Percentiles rank a stretch among this genome's conserved stretches.
These are phyloP conservation scores for Hylaeus volcanicus DNA, from an alignment of 1,140 invertebrate genomes.

Conservation along the genomic window DNA sequence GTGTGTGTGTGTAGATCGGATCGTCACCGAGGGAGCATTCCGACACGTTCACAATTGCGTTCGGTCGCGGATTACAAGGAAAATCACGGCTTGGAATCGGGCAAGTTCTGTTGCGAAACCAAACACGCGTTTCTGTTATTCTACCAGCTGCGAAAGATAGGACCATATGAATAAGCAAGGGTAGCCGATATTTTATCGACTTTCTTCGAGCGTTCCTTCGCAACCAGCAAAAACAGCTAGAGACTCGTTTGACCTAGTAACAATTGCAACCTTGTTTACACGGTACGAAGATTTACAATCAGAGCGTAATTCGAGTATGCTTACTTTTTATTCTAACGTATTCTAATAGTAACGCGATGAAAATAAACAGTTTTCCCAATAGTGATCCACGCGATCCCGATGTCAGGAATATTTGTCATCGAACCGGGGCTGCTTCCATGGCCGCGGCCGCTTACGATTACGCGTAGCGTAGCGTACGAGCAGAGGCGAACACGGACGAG, in stretches of 20 bases:
- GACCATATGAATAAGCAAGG: constrained; percentile 55
- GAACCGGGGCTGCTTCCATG: neutral
- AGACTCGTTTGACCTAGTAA: neutral
- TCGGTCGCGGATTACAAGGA: constrained; percentile 59
- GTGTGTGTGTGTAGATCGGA: neutral
- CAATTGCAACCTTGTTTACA: no score
- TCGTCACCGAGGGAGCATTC: constrained; percentile 53
- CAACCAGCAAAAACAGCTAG: constrained; percentile 28
- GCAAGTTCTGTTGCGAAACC: constrained; percentile 59
- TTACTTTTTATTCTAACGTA: no score
- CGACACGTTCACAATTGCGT: constrained; percentile 44
- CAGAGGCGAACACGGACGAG: constrained; percentile 2
- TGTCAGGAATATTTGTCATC: neutral
- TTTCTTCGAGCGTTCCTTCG: constrained; percentile 37
- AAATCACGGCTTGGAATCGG: constrained; percentile 55
- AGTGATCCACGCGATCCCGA: neutral
- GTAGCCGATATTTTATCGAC: constrained; percentile 60
- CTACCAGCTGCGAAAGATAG: constrained; percentile 58
- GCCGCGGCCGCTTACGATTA: constrained; percentile 33
- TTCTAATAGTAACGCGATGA: no score
- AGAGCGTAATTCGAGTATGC: no score
- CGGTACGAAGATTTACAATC: no score
- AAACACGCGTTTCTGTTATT: constrained; percentile 67
- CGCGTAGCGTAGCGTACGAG: constrained; percentile 50
- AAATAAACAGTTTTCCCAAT: no score